Evolutionary conservation across 64 coral and sea anemone species (phyloP).

Genomic region (Actinia equina): DNA sequence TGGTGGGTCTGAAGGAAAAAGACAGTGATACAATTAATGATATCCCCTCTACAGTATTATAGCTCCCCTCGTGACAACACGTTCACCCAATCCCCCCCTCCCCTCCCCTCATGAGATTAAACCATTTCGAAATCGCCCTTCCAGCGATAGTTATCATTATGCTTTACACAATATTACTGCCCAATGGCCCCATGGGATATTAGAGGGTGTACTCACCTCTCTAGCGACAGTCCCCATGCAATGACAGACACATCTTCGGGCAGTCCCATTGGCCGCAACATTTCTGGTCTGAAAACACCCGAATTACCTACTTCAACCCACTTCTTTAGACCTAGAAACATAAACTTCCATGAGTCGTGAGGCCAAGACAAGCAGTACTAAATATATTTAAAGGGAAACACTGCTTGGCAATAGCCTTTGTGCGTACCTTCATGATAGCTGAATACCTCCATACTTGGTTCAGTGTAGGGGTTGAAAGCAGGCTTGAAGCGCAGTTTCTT

Average conservation of each 20-base stretch:
- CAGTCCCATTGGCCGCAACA: slow-evolving; percentile 95
- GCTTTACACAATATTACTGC: background rate
- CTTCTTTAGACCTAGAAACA: slow-evolving; percentile 74
- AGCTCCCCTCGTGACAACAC: no score
- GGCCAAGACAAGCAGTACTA: no score
- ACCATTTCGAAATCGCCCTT: no score
- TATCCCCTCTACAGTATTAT: no score
- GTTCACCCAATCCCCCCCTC: no score
- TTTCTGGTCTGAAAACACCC: slow-evolving; percentile 94
- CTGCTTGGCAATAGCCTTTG: no score
- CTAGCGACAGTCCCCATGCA: slow-evolving; percentile 95
- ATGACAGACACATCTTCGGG: slow-evolving; percentile 89
- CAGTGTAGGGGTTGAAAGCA: slow-evolving; percentile 96
- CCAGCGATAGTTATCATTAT: no score
- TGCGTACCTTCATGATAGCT: slow-evolving; percentile 95
- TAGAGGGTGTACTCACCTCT: slow-evolving; percentile 45
- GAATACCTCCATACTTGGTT: slow-evolving; percentile 99
- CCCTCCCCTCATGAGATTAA: background rate
- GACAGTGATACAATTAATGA: background rate
- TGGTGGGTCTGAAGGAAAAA: slow-evolving; percentile 68
- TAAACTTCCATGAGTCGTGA: background rate
- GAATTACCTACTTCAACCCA: slow-evolving; percentile 99
- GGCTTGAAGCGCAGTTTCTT: slow-evolving; percentile 95
- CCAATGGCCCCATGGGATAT: no score
- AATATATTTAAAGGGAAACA: no score